A percentile compares a stretch with the other conserved stretches of the same genome.
These are phyloP conservation scores for Adelges cooleyi DNA, from an alignment of 1,140 invertebrate genomes.

Conservation along the genomic window DNA sequence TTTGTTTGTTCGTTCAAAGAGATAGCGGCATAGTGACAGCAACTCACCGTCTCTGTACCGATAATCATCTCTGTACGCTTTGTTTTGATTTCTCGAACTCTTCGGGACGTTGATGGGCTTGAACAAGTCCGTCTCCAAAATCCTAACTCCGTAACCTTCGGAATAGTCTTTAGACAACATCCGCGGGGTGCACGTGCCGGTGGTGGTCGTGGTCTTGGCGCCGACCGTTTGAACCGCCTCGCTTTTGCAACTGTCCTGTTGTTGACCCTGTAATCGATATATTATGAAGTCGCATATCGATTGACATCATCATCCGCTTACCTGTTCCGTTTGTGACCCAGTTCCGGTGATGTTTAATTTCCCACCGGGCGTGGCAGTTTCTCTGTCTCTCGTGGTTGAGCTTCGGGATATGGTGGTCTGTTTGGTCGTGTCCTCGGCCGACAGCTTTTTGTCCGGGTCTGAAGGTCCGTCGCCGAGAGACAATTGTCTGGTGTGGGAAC, in stretches of 20 bases:
- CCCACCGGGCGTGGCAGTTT: slow-evolving; percentile 38
- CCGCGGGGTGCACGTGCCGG: slow-evolving; percentile 35
- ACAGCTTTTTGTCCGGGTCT: not conserved
- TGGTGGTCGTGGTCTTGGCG: slow-evolving; percentile 34
- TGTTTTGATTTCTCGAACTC: slow-evolving; percentile 27
- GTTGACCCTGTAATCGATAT: slow-evolving; percentile 6
- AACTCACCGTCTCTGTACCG: not conserved
- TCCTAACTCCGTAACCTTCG: slow-evolving; percentile 4
- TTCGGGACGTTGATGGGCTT: slow-evolving; percentile 13
- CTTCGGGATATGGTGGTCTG: slow-evolving; percentile 26
- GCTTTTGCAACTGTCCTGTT: slow-evolving; percentile 45
- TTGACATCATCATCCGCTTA: not conserved
- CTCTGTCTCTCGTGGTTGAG: slow-evolving; percentile 37
- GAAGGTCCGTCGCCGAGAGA: slow-evolving; percentile 16
- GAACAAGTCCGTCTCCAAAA: slow-evolving; percentile 30
- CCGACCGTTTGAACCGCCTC: slow-evolving; percentile 71
- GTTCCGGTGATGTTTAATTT: slow-evolving; percentile 34
- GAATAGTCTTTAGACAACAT: slow-evolving; percentile 19
- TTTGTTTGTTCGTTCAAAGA: too few relatives aligned
- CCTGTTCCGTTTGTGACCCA: slow-evolving; percentile 36
- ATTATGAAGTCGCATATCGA: not conserved
- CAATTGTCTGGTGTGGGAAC: slow-evolving; percentile 7
- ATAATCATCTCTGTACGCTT: slow-evolving; percentile 26
- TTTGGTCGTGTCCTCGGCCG: slow-evolving; percentile 2
- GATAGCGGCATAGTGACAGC: too few relatives aligned